These are phyloP conservation scores for Corythucha ciliata DNA, from an alignment of 2,888 invertebrate species.

Conservation along the genomic window DNA sequence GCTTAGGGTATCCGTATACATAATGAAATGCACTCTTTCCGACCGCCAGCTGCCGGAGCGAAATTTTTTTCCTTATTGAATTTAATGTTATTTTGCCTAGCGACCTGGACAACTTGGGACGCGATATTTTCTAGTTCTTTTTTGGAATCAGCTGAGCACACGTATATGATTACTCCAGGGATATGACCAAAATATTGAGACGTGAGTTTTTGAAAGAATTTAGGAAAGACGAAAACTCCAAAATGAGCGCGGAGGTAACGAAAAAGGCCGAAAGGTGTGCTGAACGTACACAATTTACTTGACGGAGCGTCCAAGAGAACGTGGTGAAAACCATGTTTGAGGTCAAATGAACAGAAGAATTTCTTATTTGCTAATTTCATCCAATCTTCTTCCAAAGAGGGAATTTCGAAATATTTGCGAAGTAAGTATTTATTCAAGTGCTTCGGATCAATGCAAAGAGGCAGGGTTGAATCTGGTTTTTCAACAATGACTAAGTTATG, in stretches of 20 bases:
- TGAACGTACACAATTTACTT: conserved; percentile 1
- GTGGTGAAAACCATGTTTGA: conserved; percentile 27
- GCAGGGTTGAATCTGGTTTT: conserved; percentile 25
- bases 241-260: conserved; percentile 8
- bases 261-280: no score
- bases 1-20: no score
- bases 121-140: conserved; percentile 32
- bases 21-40: no score
- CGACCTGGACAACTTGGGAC: conserved; percentile 29
- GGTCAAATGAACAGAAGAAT: conserved; percentile 17
- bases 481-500: conserved; percentile 26
- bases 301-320: conserved; percentile 5
- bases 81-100: conserved; percentile 24
- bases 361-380: conserved; percentile 20
- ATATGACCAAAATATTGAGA: conserved; percentile 32
- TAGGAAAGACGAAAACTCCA: conserved; percentile 18
- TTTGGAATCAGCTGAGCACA: conserved; percentile 31
- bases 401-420: conserved; percentile 19
- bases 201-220: conserved; percentile 32
- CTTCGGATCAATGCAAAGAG: conserved; percentile 28
- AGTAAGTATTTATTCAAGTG: conserved; percentile 28
- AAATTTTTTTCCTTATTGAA: conserved; percentile 22
- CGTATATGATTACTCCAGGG: conserved; percentile 32
- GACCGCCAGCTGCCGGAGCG: no score
- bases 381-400: conserved; percentile 24